Evolutionary conservation across 1,140 invertebrate genomes (phyloP).

Genomic region (Pissodes strobi): DNA sequence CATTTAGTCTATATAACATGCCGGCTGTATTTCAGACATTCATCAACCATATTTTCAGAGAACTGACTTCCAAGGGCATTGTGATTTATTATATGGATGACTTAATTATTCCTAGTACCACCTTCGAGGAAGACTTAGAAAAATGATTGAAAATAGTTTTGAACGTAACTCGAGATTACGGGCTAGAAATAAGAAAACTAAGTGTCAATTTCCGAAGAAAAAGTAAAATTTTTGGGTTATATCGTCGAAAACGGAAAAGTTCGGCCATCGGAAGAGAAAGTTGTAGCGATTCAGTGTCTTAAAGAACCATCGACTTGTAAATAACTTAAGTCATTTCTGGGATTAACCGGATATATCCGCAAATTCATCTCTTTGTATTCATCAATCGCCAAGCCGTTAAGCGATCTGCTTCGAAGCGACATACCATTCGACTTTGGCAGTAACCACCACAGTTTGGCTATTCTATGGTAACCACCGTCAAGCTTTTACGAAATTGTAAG

Average conservation of each 20-base stretch:
- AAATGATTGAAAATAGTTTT: conserved; percentile 35
- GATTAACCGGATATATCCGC: neutral
- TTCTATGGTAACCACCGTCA: neutral
- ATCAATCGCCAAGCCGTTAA: neutral
- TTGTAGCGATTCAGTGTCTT: neutral
- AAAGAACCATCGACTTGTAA: neutral
- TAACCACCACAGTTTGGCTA: no score
- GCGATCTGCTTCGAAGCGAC: neutral
- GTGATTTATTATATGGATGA: conserved; percentile 41
- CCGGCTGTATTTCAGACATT: conserved; percentile 8
- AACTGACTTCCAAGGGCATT: conserved; percentile 39
- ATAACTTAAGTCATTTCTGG: conserved; percentile 1
- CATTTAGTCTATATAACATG: conserved; percentile 43
- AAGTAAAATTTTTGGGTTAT: conserved; percentile 8
- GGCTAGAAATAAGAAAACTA: conserved; percentile 20
- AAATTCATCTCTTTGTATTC: conserved; percentile 11
- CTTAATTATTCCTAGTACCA: conserved; percentile 43
- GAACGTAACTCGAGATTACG: conserved; percentile 14
- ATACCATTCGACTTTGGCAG: no score
- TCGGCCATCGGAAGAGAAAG: conserved; percentile 6
- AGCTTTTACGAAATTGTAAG: neutral
- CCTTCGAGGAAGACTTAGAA: conserved; percentile 28
- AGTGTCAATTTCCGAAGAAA: conserved; percentile 17
- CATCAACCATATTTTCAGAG: conserved; percentile 44
- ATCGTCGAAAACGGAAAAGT: neutral